Percentiles rank a stretch among this genome's conserved stretches.
These are phyloP conservation scores for Cerceris rybyensis DNA, from an alignment of 2,888 invertebrate genomes.

Conservation along the genomic window DNA sequence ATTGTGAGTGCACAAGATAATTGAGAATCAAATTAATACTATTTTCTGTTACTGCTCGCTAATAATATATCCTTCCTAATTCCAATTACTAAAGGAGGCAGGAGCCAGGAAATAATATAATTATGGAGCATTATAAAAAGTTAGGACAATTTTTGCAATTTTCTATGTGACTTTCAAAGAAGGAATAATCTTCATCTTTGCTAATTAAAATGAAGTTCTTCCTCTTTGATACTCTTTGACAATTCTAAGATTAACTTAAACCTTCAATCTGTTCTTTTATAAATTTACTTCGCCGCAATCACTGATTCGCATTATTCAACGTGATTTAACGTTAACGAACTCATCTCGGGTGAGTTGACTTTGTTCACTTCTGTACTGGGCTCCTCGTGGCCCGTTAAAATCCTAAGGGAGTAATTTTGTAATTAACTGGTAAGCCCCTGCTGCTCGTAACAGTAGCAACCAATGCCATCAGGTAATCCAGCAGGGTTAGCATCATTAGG, in stretches of 20 bases:
- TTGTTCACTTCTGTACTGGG: conserved; percentile 27
- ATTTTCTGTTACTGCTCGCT: too few species aligned
- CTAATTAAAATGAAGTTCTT: too few species aligned
- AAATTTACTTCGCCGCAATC: not conserved
- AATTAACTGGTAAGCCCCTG: conserved; percentile 59
- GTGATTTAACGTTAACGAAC: conserved; percentile 64
- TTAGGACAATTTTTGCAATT: too few species aligned
- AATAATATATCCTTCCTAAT: too few species aligned
- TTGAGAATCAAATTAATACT: not conserved
- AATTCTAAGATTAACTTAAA: not conserved
- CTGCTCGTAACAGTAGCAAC: conserved; percentile 58
- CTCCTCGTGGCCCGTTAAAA: conserved; percentile 43
- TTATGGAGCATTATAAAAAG: too few species aligned
- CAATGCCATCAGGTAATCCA: conserved; percentile 54
- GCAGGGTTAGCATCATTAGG: conserved; percentile 54
- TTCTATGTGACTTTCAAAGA: too few species aligned
- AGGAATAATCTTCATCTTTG: too few species aligned
- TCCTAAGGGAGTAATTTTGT: conserved; percentile 69
- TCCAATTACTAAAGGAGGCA: too few species aligned
- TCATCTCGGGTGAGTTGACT: conserved; percentile 31
- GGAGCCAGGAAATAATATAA: too few species aligned
- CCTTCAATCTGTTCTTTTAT: conserved; percentile 2
- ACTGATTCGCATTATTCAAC: conserved; percentile 45
- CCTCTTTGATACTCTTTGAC: too few species aligned
- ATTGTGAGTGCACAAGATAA: not conserved